Evolutionary conservation across 2,888 invertebrate genomes (phyloP).

Genomic region (Tryphoninae sp.): DNA sequence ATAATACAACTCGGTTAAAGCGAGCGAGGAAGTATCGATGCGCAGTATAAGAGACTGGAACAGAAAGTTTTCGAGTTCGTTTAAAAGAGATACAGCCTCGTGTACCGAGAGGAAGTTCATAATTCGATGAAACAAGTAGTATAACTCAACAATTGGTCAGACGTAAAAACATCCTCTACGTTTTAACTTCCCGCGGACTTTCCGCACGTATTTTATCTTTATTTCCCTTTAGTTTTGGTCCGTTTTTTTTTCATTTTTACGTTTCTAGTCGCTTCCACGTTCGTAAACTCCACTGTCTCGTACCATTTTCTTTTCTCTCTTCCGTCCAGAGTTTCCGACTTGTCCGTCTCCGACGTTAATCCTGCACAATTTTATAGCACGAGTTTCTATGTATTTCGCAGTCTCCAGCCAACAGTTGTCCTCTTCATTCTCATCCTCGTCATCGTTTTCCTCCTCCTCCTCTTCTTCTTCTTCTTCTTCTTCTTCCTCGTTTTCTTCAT

Average conservation of each 20-base stretch:
- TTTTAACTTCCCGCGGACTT: slow-evolving; percentile 2
- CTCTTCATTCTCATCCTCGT: slow-evolving; percentile 34
- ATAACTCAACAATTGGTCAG: slow-evolving; percentile 33
- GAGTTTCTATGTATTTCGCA: slow-evolving; percentile 19
- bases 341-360: slow-evolving; percentile 28
- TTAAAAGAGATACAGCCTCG: not conserved
- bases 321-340: slow-evolving; percentile 13
- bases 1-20: too few relatives aligned
- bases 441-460: not conserved
- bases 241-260: not conserved
- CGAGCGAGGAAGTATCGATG: too few relatives aligned
- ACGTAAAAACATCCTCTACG: slow-evolving; percentile 13
- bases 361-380: slow-evolving; percentile 19
- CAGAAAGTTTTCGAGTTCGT: too few relatives aligned
- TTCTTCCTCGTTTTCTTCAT: not conserved
- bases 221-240: not conserved
- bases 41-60: too few relatives aligned
- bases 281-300: slow-evolving; percentile 1
- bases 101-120: not conserved
- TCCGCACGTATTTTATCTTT: slow-evolving; percentile 1
- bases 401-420: slow-evolving; percentile 23
- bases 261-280: slow-evolving; percentile 1
- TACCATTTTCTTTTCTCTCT: slow-evolving; percentile 3
- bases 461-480: not conserved
- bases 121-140: slow-evolving; percentile 30